Percentiles rank a stretch among this genome's conserved stretches.
phyloP scores from a whole-genome alignment of 2,888 invertebrate species.

The Amphimallon solstitiale region DNA sequence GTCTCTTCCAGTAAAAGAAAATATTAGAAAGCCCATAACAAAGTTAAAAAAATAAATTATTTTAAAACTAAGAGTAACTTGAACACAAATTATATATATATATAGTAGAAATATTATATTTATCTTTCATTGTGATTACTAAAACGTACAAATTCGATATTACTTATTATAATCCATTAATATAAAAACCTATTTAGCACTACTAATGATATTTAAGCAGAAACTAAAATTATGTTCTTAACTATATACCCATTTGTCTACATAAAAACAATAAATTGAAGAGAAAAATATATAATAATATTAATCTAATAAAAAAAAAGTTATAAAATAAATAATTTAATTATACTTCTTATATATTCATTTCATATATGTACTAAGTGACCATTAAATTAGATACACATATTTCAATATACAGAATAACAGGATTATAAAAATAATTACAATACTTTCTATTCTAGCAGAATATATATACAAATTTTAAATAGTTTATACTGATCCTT shows the following conservation, averaged over 20 bases:
- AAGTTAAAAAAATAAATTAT: background rate
- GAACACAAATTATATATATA: background rate
- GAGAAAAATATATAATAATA: background rate
- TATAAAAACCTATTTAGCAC: slow-evolving; percentile 16
- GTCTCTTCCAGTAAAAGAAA: too few species aligned
- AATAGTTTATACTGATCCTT: background rate
- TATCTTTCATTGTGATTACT: background rate
- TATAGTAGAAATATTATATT: slow-evolving; percentile 11
- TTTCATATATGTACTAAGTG: slow-evolving; percentile 9
- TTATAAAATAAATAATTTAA: slow-evolving; percentile 17
- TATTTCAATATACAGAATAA: slow-evolving; percentile 5
- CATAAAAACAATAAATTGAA: slow-evolving; percentile 7
- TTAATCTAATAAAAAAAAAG: background rate
- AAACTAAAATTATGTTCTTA: background rate
- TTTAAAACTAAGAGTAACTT: background rate
- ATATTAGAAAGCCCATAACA: too few species aligned
- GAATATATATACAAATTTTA: slow-evolving; percentile 24
- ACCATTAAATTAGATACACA: slow-evolving; percentile 6
- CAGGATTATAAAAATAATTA: slow-evolving; percentile 25
- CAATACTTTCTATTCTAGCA: slow-evolving; percentile 26
- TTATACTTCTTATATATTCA: slow-evolving; percentile 24
- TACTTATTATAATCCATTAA: slow-evolving; percentile 9
- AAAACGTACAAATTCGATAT: slow-evolving; percentile 7
- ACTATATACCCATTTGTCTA: background rate
- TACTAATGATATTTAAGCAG: slow-evolving; percentile 5